Evolutionary conservation across 1,140 invertebrate species (phyloP), one percentile per base, ranked within the genome.

Genomic region (Aradophagus sp.): DNA sequence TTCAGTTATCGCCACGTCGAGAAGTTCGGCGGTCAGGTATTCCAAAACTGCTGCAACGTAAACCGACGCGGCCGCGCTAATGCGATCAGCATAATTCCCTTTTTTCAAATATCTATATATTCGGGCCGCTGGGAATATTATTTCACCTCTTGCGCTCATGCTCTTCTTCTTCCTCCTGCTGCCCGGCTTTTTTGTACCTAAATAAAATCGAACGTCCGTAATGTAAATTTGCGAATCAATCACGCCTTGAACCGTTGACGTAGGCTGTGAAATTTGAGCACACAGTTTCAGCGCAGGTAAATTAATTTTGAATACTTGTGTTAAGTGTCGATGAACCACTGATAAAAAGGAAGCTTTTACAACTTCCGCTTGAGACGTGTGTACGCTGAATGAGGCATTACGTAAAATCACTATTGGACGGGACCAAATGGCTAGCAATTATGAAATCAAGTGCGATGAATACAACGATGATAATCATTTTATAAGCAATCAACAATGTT

Each of bases 361-460:
- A 56, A 65, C 36, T 66, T 66, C 52, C 62, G 52, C 20, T 42
- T 56, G 15, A 42, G 17, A 41, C 34, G 44, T 36, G 26, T 5
- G 23, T 34, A 56, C 10, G 41, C 19, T 55, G 32, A 39, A 56
- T 50, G 10, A n/a, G 11, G 17, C 16, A 44, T 65, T 65, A 65
- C 35, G 39, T 65, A 55, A 65, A 65, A 65, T 65, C 61, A 32
- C 48, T 52, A 55, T 52, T 63, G 47, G 32, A 65, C 15, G 35
- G 7, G 48, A 38, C 17, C 50, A 55, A 27, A 47, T 53, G 38
- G n/a, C n/a, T n/a, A n/a, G n/a, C n/a, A n/a, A n/a, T n/a, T n/a
- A n/a, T n/a, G n/a, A n/a, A n/a, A n/a, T n/a, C n/a, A n/a, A n/a
- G n/a, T n/a, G n/a, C n/a, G n/a, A n/a, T n/a, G n/a, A n/a, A n/a